These are phyloP conservation scores for Beaufortia kweichowensis DNA, from an alignment of 2,113 vertebrate species.

Conservation along the genomic window DNA sequence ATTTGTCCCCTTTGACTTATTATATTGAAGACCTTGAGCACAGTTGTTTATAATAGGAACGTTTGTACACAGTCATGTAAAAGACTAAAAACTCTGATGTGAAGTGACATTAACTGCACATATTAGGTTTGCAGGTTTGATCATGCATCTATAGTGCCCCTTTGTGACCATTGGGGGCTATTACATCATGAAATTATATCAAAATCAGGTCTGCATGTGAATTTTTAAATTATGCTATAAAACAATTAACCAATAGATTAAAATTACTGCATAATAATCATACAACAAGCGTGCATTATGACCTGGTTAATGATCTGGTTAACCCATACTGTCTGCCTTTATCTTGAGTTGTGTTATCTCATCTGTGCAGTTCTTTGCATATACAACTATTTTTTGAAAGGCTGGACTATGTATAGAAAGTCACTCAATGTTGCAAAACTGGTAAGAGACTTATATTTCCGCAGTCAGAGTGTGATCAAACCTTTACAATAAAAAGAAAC, in stretches of 20 bases:
- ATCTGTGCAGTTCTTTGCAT: too few relatives aligned
- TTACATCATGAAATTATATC: background rate
- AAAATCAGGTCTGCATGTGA: background rate
- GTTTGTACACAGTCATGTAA: background rate
- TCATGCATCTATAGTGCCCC: conserved; percentile 11
- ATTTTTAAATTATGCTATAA: too few relatives aligned
- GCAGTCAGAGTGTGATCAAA: background rate
- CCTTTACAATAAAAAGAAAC: background rate
- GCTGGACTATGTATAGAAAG: background rate
- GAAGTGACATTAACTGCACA: background rate
- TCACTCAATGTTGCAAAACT: background rate
- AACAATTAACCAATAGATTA: too few relatives aligned
- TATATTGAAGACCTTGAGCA: background rate
- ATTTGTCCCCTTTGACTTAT: background rate
- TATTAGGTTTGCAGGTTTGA: background rate
- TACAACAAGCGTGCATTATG: too few relatives aligned
- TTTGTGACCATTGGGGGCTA: background rate
- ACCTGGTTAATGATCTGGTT: too few relatives aligned
- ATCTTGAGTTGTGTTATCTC: too few relatives aligned
- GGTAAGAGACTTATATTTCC: background rate
- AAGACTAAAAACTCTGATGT: background rate
- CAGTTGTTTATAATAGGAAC: background rate
- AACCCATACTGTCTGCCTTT: too few relatives aligned
- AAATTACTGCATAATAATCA: too few relatives aligned
- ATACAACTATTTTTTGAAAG: background rate